These are phyloP conservation scores for Chaenogobius annularis DNA, from an alignment of 2,113 vertebrate genomes.

Conservation along the genomic window DNA sequence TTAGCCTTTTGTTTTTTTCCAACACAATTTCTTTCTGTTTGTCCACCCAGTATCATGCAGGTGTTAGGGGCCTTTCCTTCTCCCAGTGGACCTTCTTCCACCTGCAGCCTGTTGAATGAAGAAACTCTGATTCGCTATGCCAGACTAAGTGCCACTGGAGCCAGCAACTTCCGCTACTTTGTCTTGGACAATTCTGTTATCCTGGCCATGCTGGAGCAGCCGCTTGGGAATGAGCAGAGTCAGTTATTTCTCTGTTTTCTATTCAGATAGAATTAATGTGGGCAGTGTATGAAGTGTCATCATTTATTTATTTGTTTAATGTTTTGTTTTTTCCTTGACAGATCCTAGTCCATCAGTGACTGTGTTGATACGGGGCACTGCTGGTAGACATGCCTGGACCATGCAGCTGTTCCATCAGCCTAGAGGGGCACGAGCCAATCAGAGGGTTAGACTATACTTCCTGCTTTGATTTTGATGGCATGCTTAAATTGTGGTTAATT, in stretches of 20 bases:
- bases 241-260: constrained; percentile 59
- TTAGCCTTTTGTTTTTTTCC: constrained; percentile 13
- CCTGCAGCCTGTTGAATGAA: constrained; percentile 95
- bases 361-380: constrained; percentile 89
- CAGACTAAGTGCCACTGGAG: constrained; percentile 87
- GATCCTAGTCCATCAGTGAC: constrained; percentile 93
- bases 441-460: constrained; percentile 82
- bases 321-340: constrained; percentile 57
- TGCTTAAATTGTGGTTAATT: too few relatives aligned
- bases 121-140: constrained; percentile 91
- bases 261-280: neutral
- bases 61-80: constrained; percentile 93
- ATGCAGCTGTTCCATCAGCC: constrained; percentile 95
- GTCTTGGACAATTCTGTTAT: constrained; percentile 95
- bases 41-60: constrained; percentile 90
- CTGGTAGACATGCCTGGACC: constrained; percentile 94
- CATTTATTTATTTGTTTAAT: neutral
- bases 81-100: constrained; percentile 92
- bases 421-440: constrained; percentile 91
- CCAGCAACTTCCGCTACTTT: constrained; percentile 93
- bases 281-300: too few relatives aligned
- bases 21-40: constrained; percentile 17
- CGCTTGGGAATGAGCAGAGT: constrained; percentile 96
- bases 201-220: constrained; percentile 95
- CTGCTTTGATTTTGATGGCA: neutral